Base-by-base conservation (phyloP, 2,888 invertebrate genomes). In the Syrphus vitripennis region DNA sequence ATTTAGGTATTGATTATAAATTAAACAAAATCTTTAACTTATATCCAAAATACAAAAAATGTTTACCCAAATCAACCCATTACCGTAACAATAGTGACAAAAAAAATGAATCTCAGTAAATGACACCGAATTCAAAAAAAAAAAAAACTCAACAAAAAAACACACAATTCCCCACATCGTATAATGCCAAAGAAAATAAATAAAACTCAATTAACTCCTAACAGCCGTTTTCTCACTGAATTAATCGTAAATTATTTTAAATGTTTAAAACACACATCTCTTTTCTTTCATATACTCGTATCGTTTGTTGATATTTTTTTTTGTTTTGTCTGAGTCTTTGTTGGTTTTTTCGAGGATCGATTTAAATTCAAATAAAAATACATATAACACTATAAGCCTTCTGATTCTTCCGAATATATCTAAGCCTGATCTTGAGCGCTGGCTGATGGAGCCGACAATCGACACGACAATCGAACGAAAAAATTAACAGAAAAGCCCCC, bases 161-260 rank as follows among this genome's bases (percentile, higher is more conserved):
- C 9, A 57, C 16, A 12, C 34, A 48, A 16, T 21, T 45, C 50
- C 10, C 21, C n/a, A 34, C 3, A 29, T 12, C 6, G 2, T 3
- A 10, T 3, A 4, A 14, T n/a, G 24, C n/a, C n/a, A 61, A 42
- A 63, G 37, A 16, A 75, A 71, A 83, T 83, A 83, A 83, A 83
- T 83, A 70, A 75, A 83, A 79, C 70, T 75, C 79, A 83, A 79
- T 83, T 83, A 83, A 75, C 79, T 48, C 50, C 40, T 53, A 65
- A 74, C 78, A 82, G 59, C 53, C 83, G 59, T 67, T 75, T 31
- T 48, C 83, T 70, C 79, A 75, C 79, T 34, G 75, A 71, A 75
- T 69, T 50, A 57, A 55, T 71, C 83, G 79, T 83, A 83, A 79
- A 83, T 83, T 75, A 79, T 75, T 79, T 83, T 24, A 83, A 83